These are phyloP conservation scores for Homarus americanus DNA, from an alignment of 1,140 invertebrate genomes.

Conservation along the genomic window DNA sequence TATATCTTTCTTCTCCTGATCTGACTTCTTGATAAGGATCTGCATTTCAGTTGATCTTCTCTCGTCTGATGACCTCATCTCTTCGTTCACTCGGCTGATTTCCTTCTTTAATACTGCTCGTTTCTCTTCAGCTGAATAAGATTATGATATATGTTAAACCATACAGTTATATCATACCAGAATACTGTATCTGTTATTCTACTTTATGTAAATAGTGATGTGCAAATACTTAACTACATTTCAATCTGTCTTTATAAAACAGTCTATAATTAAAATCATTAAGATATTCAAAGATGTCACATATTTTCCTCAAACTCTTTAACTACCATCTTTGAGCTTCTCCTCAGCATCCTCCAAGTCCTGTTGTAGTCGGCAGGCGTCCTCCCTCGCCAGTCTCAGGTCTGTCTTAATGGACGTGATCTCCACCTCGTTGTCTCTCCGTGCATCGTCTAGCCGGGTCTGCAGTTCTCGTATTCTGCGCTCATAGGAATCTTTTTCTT, in stretches of 20 bases:
- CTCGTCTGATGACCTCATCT: constrained; percentile 55
- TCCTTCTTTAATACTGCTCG: constrained; percentile 64
- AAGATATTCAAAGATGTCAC: background rate
- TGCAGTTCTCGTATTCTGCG: constrained; percentile 69
- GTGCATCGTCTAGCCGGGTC: constrained; percentile 63
- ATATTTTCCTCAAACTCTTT: background rate
- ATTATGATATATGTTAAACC: background rate
- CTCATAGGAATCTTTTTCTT: constrained; percentile 70
- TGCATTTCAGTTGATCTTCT: constrained; percentile 63
- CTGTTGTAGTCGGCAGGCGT: constrained; percentile 70
- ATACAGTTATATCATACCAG: no score
- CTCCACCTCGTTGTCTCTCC: constrained; percentile 67
- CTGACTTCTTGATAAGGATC: constrained; percentile 60
- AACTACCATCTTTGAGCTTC: constrained; percentile 73
- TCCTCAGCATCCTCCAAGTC: constrained; percentile 74
- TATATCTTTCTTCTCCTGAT: constrained; percentile 72
- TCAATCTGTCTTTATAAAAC: background rate
- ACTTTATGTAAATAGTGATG: no score
- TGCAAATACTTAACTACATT: background rate
- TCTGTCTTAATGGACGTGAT: constrained; percentile 71
- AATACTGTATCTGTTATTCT: no score
- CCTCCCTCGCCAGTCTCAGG: constrained; percentile 65
- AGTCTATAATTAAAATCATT: no score
- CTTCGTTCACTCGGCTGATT: constrained; percentile 64
- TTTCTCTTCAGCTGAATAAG: constrained; percentile 58